Conservation (phyloP, 2,888 invertebrate genomes). For the Archips crataeganus region DNA sequence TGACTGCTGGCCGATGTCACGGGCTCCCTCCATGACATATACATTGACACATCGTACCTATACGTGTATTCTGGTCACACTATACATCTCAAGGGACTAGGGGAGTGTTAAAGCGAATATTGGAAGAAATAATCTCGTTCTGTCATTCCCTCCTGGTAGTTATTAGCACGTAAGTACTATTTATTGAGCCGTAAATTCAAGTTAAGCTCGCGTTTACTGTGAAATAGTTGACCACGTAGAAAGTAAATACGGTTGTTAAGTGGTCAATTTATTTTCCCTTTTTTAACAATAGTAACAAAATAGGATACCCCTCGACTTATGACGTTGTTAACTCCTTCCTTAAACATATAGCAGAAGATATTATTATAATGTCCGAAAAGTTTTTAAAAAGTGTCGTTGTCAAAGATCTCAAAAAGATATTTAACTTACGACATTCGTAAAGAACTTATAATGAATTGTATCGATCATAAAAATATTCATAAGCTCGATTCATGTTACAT, state of each 20-base stretch:
- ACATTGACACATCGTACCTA: constrained; percentile 29
- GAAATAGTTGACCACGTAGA: constrained; percentile 35
- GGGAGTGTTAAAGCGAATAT: constrained; percentile 40
- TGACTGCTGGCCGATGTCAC: constrained; percentile 30
- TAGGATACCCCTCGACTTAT: not conserved
- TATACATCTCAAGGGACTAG: constrained; percentile 40
- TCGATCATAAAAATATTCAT: constrained; percentile 48
- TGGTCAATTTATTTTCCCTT: constrained; percentile 31
- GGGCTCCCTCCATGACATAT: constrained; percentile 29
- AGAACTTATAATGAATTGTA: constrained; percentile 56
- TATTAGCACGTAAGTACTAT: constrained; percentile 41
- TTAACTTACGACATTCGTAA: constrained; percentile 45
- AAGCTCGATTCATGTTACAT: constrained; percentile 51
- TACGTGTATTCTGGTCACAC: constrained; percentile 39
- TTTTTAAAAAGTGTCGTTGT: too few species aligned
- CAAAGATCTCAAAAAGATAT: constrained; percentile 15
- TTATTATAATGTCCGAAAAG: too few species aligned
- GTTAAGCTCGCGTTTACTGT: constrained; percentile 31
- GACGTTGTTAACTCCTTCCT: too few species aligned
- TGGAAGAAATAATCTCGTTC: constrained; percentile 43
- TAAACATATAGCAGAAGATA: too few species aligned
- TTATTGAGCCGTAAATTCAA: constrained; percentile 40
- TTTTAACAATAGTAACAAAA: not conserved
- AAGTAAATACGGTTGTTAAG: constrained; percentile 37
- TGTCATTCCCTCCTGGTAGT: constrained; percentile 40